A percentile compares a stretch with the other conserved stretches of the same genome.
Evolutionary conservation across 2,888 invertebrate genomes (phyloP).

Genomic region (Cheilosia grossa): DNA sequence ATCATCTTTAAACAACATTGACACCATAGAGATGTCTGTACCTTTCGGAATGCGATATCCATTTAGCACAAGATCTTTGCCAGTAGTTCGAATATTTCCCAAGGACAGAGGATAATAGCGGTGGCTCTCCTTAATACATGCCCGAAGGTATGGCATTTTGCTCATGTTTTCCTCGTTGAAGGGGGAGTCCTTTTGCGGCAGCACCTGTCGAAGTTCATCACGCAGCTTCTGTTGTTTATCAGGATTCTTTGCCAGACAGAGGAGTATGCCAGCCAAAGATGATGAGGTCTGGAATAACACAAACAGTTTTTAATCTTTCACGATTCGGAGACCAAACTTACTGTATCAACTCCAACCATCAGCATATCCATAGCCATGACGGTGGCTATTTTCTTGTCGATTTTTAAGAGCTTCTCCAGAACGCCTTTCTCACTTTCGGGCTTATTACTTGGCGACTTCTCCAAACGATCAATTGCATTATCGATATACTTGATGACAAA

Average conservation of each 20-base stretch:
- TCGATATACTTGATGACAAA: conserved; percentile 79
- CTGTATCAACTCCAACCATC: conserved; percentile 89
- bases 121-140: conserved; percentile 89
- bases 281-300: conserved; percentile 80
- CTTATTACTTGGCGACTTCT: conserved; percentile 66
- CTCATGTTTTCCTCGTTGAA: conserved; percentile 83
- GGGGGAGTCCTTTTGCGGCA: conserved; percentile 82
- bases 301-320: background rate
- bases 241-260: conserved; percentile 85
- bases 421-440: conserved; percentile 84
- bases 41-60: conserved; percentile 87
- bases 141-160: conserved; percentile 86
- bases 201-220: conserved; percentile 84
- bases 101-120: conserved; percentile 86
- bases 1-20: conserved; percentile 84
- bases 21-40: conserved; percentile 89
- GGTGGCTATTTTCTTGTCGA: conserved; percentile 86
- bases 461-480: conserved; percentile 79
- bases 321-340: conserved; percentile 80
- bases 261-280: conserved; percentile 76
- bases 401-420: conserved; percentile 86
- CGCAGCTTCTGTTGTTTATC: conserved; percentile 87
- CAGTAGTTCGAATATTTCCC: conserved; percentile 85
- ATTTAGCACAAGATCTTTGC: conserved; percentile 85
- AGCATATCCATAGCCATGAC: conserved; percentile 89